Evolutionary conservation across 2,797 vertebrate genomes (phyloP).

Genomic region (Avahi laniger): DNA sequence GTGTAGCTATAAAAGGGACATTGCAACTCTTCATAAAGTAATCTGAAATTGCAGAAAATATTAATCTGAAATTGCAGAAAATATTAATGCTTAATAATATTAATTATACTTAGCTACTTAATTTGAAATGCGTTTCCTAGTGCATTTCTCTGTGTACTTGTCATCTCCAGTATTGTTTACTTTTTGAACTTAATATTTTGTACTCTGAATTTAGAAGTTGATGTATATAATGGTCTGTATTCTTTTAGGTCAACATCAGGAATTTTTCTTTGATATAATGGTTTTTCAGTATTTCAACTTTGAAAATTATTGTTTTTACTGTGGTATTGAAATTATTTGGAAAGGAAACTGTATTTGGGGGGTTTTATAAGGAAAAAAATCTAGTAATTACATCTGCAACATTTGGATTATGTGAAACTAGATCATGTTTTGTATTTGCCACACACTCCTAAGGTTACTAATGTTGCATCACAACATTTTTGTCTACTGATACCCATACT

Average conservation of each 20-base stretch:
- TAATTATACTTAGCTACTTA: conserved; percentile 67
- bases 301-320: conserved; percentile 38
- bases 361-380: conserved; percentile 25
- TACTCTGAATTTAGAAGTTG: conserved; percentile 51
- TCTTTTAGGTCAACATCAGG: conserved; percentile 21
- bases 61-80: conserved; percentile 72
- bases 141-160: conserved; percentile 59
- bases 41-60: conserved; percentile 73
- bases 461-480: conserved; percentile 90
- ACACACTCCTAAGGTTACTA: conserved; percentile 89
- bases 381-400: conserved; percentile 66
- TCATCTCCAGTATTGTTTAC: neutral
- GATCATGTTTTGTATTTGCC: conserved; percentile 76
- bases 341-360: conserved; percentile 65
- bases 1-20: conserved; percentile 75
- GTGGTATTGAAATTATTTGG: conserved; percentile 47
- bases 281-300: conserved; percentile 32
- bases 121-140: conserved; percentile 67
- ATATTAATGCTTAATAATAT: conserved; percentile 52
- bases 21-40: conserved; percentile 57
- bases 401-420: conserved; percentile 82
- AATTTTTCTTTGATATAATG: neutral
- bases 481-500: conserved; percentile 94
- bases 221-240: conserved; percentile 40
- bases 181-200: neutral